phyloP scores from a whole-genome alignment of 2,888 invertebrate species.

The Macaria notata region DNA sequence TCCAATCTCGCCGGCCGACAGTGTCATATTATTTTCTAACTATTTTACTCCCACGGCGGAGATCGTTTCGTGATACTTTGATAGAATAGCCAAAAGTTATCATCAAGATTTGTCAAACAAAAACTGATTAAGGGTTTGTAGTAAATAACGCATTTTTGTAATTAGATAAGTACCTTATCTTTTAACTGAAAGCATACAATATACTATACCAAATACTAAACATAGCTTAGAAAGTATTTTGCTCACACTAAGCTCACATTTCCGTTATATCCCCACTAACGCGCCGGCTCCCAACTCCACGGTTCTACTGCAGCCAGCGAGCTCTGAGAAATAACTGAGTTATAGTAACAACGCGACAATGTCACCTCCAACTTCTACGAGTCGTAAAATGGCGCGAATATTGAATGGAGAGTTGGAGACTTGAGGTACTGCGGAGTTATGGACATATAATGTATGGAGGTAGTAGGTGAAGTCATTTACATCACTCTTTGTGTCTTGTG shows the following conservation, averaged over 20 bases:
- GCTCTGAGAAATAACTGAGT: slow-evolving; percentile 38
- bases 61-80: neutral
- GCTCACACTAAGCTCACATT: neutral
- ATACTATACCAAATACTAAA: no score
- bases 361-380: slow-evolving; percentile 34
- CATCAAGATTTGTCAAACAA: neutral
- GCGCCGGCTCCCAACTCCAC: neutral
- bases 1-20: slow-evolving; percentile 56
- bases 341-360: slow-evolving; percentile 26
- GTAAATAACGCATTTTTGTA: neutral
- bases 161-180: no score
- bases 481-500: no score
- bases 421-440: slow-evolving; percentile 26
- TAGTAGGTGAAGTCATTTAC: no score
- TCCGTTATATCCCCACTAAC: neutral
- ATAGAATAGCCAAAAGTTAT: neutral
- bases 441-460: slow-evolving; percentile 21
- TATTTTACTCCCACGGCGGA: slow-evolving; percentile 37
- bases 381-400: slow-evolving; percentile 36
- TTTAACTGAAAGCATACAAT: no score
- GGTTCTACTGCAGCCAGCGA: slow-evolving; percentile 51
- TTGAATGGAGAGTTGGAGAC: slow-evolving; percentile 26
- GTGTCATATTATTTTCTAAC: slow-evolving; percentile 66
- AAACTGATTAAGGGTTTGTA: neutral
- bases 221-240: no score